Base-by-base conservation (phyloP, 35 echinoderm and acorn worm genomes). In the Eucidaris tribuloides region DNA sequence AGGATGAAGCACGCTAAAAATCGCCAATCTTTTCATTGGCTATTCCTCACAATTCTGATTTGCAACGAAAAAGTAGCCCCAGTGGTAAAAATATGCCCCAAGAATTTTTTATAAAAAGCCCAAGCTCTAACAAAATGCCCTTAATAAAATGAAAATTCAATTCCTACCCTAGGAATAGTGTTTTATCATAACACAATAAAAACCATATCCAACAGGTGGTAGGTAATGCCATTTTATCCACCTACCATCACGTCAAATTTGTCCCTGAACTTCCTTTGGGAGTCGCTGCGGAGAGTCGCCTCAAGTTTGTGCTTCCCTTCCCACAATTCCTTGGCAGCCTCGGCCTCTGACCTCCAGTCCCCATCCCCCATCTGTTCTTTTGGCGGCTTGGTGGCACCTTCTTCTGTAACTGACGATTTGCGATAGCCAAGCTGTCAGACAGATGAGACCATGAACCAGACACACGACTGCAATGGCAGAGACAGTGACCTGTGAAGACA, bases 391-490 rank as follows among this genome's bases (percentile, higher is more conserved):
- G 46, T 9, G 30, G 2, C 11, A 18, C 39, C 46, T 36, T 76
- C 68, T 64, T 64, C 61, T 74, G 38, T 1, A 40, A 25, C 68
- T 74, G 68, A 42, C 68, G 34, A 49, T 74, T 85, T 7, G 49
- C 30, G 20, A 74, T 57, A 42, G 48, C 62, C 1, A 86, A 25
- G 62, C 76, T 80, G 48, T 92, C 78, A 18, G 85, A 49, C 18
- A 92, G 79, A 20, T 74, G 38, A 18, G 68, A n/a, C 89, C 89
- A 92, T 3, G 58, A 20, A 33, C 89, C 83, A 23, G 42, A 42
- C 1, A 72, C 64, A 46, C 65, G 31, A 31, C 60, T 46, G 46
- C 89, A 92, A 13, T 92, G 48, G 59, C 89, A 92, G 30, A 48
- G 48, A 29, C 58, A 58, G 22, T 63, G 71, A 7, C 88, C 88